Percentiles rank a stretch among this genome's conserved stretches.
Evolutionary conservation across 1,140 invertebrate genomes (phyloP).

Genomic region (Brachionus angularis): DNA sequence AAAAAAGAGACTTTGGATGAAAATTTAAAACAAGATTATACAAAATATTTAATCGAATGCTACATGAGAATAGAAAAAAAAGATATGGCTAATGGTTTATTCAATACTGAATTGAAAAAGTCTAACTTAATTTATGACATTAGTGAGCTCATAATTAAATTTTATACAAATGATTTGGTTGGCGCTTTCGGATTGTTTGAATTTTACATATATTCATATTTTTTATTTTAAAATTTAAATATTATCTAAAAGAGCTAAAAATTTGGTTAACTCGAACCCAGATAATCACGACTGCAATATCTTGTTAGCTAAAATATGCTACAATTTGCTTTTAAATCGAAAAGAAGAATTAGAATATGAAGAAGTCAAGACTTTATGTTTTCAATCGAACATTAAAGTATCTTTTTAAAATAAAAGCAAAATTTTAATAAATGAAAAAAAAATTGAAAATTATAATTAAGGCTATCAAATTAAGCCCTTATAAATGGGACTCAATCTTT

Average conservation of each 20-base stretch:
- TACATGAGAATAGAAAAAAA: conserved; percentile 20
- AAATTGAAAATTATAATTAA: too few species aligned
- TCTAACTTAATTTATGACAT: conserved; percentile 23
- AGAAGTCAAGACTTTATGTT: conserved; percentile 30
- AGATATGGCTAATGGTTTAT: conserved; percentile 7
- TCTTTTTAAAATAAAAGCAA: too few species aligned
- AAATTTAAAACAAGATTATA: neutral
- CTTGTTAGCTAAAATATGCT: conserved; percentile 14
- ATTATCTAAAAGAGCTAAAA: neutral
- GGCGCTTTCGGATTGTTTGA: neutral
- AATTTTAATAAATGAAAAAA: too few species aligned
- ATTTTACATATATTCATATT: neutral
- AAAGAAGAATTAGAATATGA: conserved; percentile 31
- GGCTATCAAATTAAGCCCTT: conserved; percentile 35
- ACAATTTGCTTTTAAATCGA: conserved; percentile 8
- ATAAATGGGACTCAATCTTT: conserved; percentile 37
- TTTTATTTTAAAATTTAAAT: neutral
- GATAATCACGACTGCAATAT: conserved; percentile 34
- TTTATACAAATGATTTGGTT: neutral
- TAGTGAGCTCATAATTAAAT: conserved; percentile 35
- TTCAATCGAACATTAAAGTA: conserved; percentile 27
- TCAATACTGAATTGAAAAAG: neutral
- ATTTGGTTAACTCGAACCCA: neutral
- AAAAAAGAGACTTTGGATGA: neutral
- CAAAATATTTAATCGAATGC: conserved; percentile 1